phyloP scores from a whole-genome alignment of 64 coral and sea anemone genomes.

The Montipora cactus region DNA sequence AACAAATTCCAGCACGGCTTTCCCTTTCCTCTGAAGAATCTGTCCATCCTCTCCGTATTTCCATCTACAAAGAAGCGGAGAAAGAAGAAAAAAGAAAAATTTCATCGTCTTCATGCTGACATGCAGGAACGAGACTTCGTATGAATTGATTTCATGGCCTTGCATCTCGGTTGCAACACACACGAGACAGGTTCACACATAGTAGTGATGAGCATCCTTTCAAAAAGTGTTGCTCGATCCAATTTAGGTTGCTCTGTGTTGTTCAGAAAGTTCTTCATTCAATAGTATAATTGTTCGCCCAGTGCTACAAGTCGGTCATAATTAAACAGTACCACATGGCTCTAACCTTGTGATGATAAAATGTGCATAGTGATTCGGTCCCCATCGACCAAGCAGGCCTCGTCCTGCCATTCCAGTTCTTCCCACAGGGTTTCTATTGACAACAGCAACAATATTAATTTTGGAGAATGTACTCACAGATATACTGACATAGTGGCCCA shows the following conservation, averaged over 20 bases:
- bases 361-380: conserved; percentile 36
- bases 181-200: too few relatives aligned
- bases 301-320: too few relatives aligned
- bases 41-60: conserved; percentile 8
- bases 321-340: too few relatives aligned
- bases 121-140: background rate
- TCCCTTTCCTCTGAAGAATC: background rate
- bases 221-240: too few relatives aligned
- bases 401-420: conserved; percentile 60
- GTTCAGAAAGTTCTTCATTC: too few relatives aligned
- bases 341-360: conserved; percentile 25
- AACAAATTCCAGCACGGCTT: conserved; percentile 49
- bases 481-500: too few relatives aligned
- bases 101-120: background rate
- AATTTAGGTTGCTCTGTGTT: too few relatives aligned
- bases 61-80: conserved; percentile 4
- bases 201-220: too few relatives aligned
- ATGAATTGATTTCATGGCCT: background rate
- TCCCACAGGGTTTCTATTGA: conserved; percentile 51
- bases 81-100: background rate
- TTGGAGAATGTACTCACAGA: too few relatives aligned
- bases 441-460: background rate
- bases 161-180: too few relatives aligned
- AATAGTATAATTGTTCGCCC: too few relatives aligned
- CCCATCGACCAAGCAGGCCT: conserved; percentile 54